These are phyloP conservation scores for Chelonia mydas DNA, from an alignment of 2,797 vertebrate genomes.

Conservation along the genomic window DNA sequence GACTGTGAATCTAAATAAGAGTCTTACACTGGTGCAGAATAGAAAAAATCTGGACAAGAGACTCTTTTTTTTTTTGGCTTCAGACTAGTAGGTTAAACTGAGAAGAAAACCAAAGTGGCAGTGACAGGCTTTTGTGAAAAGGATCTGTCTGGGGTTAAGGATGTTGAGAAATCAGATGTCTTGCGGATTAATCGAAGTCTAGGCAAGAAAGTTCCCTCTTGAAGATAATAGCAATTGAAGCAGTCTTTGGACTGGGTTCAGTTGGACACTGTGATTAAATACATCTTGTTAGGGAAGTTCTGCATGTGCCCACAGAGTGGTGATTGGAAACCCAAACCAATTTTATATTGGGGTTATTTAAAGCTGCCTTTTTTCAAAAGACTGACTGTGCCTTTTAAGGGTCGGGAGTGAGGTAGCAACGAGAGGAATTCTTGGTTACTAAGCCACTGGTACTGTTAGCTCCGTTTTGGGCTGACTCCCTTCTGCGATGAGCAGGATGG, in stretches of 20 bases:
- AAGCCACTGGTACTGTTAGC: background rate
- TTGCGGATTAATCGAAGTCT: conserved; percentile 41
- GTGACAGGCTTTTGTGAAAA: conserved; percentile 20
- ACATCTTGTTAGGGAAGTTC: conserved; percentile 26
- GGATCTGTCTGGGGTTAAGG: conserved; percentile 26
- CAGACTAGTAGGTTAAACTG: conserved; percentile 37
- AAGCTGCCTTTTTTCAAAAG: background rate
- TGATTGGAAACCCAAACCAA: conserved; percentile 25
- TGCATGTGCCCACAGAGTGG: background rate
- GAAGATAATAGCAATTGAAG: conserved; percentile 47
- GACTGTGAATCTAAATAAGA: conserved; percentile 52
- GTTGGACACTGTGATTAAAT: conserved; percentile 52
- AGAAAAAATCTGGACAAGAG: background rate
- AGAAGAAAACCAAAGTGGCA: conserved; percentile 13
- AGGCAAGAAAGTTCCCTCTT: conserved; percentile 31
- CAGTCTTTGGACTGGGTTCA: conserved; percentile 50
- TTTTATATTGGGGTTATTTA: background rate
- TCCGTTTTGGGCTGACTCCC: background rate
- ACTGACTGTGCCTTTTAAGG: background rate
- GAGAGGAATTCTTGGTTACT: background rate
- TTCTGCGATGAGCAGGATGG: background rate
- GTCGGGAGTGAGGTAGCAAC: background rate
- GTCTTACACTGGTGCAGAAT: background rate
- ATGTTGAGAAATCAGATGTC: conserved; percentile 26
- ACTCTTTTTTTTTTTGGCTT: background rate